phyloP scores from a whole-genome alignment of 2,797 vertebrate genomes.

The Sebastes itinus region DNA sequence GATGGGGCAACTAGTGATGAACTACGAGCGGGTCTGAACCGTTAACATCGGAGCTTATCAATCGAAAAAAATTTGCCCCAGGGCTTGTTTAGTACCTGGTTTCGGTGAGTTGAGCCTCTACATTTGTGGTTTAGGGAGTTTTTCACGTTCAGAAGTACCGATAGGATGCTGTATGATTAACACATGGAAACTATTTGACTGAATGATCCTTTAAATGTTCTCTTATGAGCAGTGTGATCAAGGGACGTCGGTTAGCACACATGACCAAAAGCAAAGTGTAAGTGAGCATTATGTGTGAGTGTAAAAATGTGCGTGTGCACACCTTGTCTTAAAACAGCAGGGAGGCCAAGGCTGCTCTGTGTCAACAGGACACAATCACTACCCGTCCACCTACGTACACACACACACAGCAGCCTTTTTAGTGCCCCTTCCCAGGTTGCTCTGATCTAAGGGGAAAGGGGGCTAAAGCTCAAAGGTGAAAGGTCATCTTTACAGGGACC shows the following conservation, averaged over 20 bases:
- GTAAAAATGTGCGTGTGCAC: background rate
- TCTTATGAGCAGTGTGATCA: constrained; percentile 28
- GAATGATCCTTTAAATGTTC: constrained; percentile 30
- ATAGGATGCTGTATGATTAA: constrained; percentile 1
- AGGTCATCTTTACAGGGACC: constrained; percentile 67
- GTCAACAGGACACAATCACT: constrained; percentile 53
- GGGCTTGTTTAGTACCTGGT: background rate
- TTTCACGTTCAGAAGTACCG: background rate
- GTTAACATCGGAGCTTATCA: no score
- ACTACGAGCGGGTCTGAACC: no score
- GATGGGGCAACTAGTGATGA: background rate
- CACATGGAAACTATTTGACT: constrained; percentile 41
- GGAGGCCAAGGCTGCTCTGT: constrained; percentile 54
- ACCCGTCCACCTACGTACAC: constrained; percentile 1
- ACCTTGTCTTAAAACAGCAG: constrained; percentile 45
- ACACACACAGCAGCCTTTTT: constrained; percentile 32
- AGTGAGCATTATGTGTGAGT: background rate
- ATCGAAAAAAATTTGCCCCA: background rate
- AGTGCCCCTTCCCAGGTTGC: constrained; percentile 54
- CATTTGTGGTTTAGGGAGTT: background rate
- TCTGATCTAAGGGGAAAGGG: constrained; percentile 52
- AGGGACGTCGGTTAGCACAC: background rate
- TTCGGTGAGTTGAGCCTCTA: background rate
- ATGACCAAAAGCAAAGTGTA: background rate
- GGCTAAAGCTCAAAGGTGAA: constrained; percentile 75